Evolutionary conservation across 2,797 vertebrate genomes (phyloP), one percentile per base, ranked within the genome.

Genomic region (Aphelocoma californica): DNA sequence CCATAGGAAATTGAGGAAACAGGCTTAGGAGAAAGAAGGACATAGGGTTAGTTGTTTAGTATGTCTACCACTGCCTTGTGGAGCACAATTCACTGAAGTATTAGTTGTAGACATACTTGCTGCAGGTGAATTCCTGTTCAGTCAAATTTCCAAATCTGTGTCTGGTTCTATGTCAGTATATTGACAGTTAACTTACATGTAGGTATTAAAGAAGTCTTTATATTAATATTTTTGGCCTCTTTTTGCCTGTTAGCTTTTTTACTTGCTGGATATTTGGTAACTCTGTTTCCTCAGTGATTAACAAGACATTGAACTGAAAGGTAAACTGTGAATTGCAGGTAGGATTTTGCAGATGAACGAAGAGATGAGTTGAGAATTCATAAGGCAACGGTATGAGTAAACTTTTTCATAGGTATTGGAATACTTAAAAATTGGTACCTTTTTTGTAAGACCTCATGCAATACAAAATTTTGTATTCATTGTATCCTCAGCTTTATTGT

Each of bases 281-380:
- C n/a, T 90, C 31, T 65, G 7, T 65, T 88, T 71, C 72, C 14
- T 69, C 69, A 86, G 47, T 74, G 42, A 69, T 57, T 88, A 88
- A 69, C n/a, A 82, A 50, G 42, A 82, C n/a, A 84, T 32, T 89
- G 54, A 92, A 90, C 34, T 86, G 67, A 86, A 88, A 92, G 92
- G 18, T 61, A 88, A 88, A 75, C 58, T 74, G 32, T 70, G 51
- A 91, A 12, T 75, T 94, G 18, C n/a, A 78, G 57, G 47, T 82
- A 90, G n/a, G 26, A 86, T 66, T 89, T 86, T 88, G 26, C 40
- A 74, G 61, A 47, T 40, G 47, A 88, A 58, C 19, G 14, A 73
- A 66, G 60, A 36, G 12, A 47, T 26, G 16, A 85, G 20, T 16
- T 60, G 21, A 62, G 42, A 90, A 84, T 82, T 86, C 62, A 78